A percentile compares a stretch with the other conserved stretches of the same genome.
These are phyloP conservation scores for Parasteatoda tepidariorum DNA, from an alignment of 1,140 invertebrate genomes.

Conservation along the genomic window DNA sequence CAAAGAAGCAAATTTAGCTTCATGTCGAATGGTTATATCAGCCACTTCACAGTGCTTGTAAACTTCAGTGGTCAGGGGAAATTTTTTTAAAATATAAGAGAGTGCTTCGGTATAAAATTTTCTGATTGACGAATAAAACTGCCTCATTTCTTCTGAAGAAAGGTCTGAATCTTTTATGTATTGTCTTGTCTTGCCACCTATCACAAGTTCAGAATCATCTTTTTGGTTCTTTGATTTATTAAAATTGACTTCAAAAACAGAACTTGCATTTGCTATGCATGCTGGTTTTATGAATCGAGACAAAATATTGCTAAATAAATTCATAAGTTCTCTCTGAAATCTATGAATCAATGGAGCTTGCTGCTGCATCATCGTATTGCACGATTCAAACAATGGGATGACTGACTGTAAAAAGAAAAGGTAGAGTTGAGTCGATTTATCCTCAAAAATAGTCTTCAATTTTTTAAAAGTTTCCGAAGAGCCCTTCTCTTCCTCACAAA, in stretches of 20 bases:
- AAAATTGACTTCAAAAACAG: no score
- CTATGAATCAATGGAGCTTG: neutral
- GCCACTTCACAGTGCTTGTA: neutral
- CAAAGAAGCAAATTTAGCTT: neutral
- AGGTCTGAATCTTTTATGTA: neutral
- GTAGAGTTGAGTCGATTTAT: neutral
- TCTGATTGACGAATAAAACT: neutral
- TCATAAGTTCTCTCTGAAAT: neutral
- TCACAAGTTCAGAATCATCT: neutral
- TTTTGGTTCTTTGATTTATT: conserved; percentile 6
- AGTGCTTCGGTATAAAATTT: neutral
- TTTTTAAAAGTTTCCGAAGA: neutral
- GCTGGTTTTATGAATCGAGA: neutral
- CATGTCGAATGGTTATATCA: neutral
- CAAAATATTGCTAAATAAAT: neutral
- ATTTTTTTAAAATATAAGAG: neutral
- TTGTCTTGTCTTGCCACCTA: neutral
- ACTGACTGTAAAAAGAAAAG: neutral
- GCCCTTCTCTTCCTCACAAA: conserved; percentile 18
- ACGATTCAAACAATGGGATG: no score
- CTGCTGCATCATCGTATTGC: neutral
- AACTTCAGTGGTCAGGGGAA: neutral
- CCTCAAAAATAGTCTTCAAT: neutral
- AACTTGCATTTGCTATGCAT: no score
- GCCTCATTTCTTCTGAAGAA: neutral